These are phyloP conservation scores for Drosophila melanica DNA, from an alignment of 1,140 invertebrate genomes.

Conservation along the genomic window DNA sequence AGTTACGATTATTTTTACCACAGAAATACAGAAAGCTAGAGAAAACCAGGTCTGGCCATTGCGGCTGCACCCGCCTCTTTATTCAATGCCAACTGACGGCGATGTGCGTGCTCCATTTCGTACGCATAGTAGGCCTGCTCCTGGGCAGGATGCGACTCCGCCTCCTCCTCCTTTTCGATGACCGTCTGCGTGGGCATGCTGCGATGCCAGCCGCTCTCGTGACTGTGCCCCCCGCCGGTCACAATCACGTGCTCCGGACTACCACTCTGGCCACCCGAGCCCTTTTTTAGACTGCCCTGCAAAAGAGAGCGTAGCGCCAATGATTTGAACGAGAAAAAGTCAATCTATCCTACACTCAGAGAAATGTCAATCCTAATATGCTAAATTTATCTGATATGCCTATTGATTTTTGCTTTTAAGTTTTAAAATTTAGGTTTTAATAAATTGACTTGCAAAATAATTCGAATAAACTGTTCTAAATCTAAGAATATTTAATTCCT, in stretches of 20 bases:
- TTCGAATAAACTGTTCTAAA: too few species aligned
- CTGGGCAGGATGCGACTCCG: conserved; percentile 23
- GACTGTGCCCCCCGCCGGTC: conserved; percentile 84
- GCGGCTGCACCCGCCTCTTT: conserved; percentile 4
- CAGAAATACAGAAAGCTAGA: conserved; percentile 63
- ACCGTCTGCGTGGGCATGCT: conserved; percentile 68
- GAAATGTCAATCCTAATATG: background rate
- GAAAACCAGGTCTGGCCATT: conserved; percentile 44
- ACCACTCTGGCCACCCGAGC: conserved; percentile 85
- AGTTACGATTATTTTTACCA: conserved; percentile 63
- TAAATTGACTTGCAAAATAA: too few species aligned
- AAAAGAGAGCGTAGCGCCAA: conserved; percentile 66
- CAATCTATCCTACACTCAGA: background rate
- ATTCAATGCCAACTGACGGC: conserved; percentile 35
- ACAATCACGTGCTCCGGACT: conserved; percentile 86
- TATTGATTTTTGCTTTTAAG: too few species aligned
- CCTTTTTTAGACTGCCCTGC: conserved; percentile 87
- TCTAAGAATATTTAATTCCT: too few species aligned
- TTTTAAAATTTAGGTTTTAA: too few species aligned
- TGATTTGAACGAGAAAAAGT: conserved; percentile 35
- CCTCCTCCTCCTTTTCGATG: conserved; percentile 42
- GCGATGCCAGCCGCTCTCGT: conserved; percentile 76
- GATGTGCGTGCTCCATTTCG: conserved; percentile 44
- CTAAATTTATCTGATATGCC: too few species aligned
- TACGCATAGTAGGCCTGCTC: conserved; percentile 59